Evolutionary conservation across 2,888 invertebrate species (phyloP), one percentile per base, ranked within the genome.

Genomic region (Polydesmus complanatus): DNA sequence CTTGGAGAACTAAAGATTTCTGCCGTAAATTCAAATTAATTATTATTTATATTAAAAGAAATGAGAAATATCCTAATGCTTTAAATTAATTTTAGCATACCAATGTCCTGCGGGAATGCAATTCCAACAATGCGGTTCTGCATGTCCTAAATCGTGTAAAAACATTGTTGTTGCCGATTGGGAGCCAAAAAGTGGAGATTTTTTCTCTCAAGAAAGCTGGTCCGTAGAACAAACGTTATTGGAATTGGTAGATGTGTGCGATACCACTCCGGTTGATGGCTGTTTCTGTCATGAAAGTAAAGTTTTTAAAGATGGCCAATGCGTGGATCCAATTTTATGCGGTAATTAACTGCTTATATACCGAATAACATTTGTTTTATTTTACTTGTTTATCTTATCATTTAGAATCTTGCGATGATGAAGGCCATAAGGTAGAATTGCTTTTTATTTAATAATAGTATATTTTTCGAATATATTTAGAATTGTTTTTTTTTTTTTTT

Each of bases 231-330:
- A 80, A 54, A 73, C 76, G 14, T 71, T 77, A 2, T 66, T 69
- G 8, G 54, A 61, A 49, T 27, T 63, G 19, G 64, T 66, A 1
- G 72, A 71, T 2, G 64, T 62, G 68, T 73, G 73, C 65, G 66
- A 66, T 23, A 64, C 71, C 8, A 21, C 73, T 69, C 64, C 76
- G 71, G 78, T 79, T 0, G 91, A 90, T 69, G 91, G 90, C 1
- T 93, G 93, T 73, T 88, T 85, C 79, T 93, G 93, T 74, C 85
- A 89, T 0, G 74, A 80, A 56, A 85, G 84, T 62, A 80, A 83
- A 73, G 84, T 85, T 67, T 76, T 84, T 65, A 79, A 83, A 61
- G 83, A 84, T 69, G 83, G 80, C 63, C 82, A 81, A 3, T 93
- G 92, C 69, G 80, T 91, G 1, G 77, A 79, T 11, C 75, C 52